Conservation (phyloP, 2,113 vertebrate species). For the Daboia siamensis region DNA sequence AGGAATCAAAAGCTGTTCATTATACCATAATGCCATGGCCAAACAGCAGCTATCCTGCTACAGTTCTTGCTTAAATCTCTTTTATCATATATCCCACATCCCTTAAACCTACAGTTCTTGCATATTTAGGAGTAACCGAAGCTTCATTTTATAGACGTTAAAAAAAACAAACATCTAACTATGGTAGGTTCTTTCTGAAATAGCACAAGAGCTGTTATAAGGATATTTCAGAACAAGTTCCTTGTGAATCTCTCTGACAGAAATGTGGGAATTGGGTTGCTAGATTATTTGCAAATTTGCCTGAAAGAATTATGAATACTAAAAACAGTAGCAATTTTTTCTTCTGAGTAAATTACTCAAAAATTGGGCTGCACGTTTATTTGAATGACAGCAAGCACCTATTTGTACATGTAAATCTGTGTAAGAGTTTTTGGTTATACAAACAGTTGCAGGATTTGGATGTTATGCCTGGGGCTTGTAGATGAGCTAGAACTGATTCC, state of each 20-base stretch:
- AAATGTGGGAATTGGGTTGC: neutral
- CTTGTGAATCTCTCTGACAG: neutral
- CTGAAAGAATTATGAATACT: neutral
- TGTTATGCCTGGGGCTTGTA: neutral
- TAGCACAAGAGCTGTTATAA: neutral
- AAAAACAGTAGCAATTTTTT: neutral
- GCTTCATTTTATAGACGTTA: neutral
- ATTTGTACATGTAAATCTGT: neutral
- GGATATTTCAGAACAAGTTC: neutral
- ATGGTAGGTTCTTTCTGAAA: neutral
- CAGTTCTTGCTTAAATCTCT: neutral
- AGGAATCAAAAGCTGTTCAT: neutral
- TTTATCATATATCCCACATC: neutral
- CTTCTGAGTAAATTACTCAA: neutral
- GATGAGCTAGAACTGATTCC: neutral
- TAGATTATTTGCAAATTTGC: neutral
- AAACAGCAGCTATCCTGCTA: neutral
- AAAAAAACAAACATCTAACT: neutral
- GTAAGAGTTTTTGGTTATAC: neutral
- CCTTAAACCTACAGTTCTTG: neutral
- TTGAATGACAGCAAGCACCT: neutral
- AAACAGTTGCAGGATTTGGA: neutral
- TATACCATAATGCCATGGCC: neutral
- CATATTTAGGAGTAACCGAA: neutral
- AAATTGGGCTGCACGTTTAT: neutral